phyloP scores from a whole-genome alignment of 2,797 vertebrate species.

The Enteromius fasciolatus region DNA sequence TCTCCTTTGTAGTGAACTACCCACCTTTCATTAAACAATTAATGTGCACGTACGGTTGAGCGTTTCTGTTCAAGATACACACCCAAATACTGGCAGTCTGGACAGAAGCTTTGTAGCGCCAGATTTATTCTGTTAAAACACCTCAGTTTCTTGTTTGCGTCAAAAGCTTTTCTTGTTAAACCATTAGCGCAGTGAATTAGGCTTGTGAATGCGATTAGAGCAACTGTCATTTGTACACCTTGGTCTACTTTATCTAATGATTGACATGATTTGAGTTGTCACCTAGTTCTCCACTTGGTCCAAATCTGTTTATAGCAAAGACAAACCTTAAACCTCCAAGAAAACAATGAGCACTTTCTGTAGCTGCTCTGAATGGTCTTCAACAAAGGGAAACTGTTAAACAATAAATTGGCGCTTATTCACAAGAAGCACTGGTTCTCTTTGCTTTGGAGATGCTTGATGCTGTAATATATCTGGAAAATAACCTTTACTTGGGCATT shows the following conservation, averaged over 20 bases:
- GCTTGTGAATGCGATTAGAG: conserved; percentile 34
- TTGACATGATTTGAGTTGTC: conserved; percentile 34
- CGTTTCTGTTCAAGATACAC: neutral
- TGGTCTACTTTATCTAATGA: conserved; percentile 37
- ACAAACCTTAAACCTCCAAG: conserved; percentile 13
- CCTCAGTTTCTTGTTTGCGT: conserved; percentile 28
- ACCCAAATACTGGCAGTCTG: conserved; percentile 17
- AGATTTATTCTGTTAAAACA: conserved; percentile 26
- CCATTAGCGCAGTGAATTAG: conserved; percentile 26
- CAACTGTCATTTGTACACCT: conserved; percentile 37
- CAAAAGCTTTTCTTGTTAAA: conserved; percentile 46
- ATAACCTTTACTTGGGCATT: conserved; percentile 31
- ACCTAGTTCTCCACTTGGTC: conserved; percentile 7
- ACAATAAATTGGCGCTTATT: neutral
- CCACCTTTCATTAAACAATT: neutral
- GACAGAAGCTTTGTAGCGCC: conserved; percentile 1
- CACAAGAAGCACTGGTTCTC: neutral
- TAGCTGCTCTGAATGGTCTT: neutral
- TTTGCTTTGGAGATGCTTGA: conserved; percentile 5
- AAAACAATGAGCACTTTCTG: conserved; percentile 15
- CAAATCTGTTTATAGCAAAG: conserved; percentile 30
- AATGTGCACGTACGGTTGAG: neutral
- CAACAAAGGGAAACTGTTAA: neutral
- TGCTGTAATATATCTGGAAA: neutral
- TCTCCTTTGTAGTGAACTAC: conserved; percentile 2